Evolutionary conservation across 2,888 invertebrate species (phyloP), one percentile per base, ranked within the genome.

Genomic region (Caenorhabditis wallacei): DNA sequence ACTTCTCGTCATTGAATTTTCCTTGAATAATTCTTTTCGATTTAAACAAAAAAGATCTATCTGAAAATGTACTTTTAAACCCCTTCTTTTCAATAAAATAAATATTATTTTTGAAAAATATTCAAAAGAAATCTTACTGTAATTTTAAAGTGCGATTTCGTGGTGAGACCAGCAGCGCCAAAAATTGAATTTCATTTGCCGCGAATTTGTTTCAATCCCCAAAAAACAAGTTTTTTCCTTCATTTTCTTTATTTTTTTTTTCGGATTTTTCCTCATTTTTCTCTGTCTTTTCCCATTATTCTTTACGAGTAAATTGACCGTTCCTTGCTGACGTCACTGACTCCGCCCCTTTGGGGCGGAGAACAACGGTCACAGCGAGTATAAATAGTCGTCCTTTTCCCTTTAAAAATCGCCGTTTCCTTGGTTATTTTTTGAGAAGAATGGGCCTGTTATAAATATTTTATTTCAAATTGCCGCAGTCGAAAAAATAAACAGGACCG

Each of bases 331-430:
- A 69, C 57, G 48, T 59, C 70, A 70, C 51, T 22, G 40, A 30
- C 72, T 72, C 72, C 63, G 18, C 72, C 72, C 72, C 30, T 30
- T 13, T 72, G 72, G 61, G 46, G 61, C 46, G 71, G 61, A 26
- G 24, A 16, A 68, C 22, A 37, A 24, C 53, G 72, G 43, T 43
- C 5, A 40, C 61, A n/a, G 40, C 7, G 1, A 11, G 57, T 71
- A 61, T 71, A 59, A 71, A 71, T 64, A 71, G 24, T 1, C 30
- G 30, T 30, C 16, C n/a, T 22, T 43, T 43, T 13, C 37, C 37
- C 16, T 16, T 35, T 16, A 40, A 5, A 40, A 13, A 11, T 16
- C 10, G 35, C 35, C 8, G 30, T 56, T 56, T 30, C 18, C 24
- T 20, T 3, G 2, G 8, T 59, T 37, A 30, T 37, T 16, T 40